Base-by-base conservation (phyloP, 1,140 invertebrate genomes). In the Condylostylus longicornis region DNA sequence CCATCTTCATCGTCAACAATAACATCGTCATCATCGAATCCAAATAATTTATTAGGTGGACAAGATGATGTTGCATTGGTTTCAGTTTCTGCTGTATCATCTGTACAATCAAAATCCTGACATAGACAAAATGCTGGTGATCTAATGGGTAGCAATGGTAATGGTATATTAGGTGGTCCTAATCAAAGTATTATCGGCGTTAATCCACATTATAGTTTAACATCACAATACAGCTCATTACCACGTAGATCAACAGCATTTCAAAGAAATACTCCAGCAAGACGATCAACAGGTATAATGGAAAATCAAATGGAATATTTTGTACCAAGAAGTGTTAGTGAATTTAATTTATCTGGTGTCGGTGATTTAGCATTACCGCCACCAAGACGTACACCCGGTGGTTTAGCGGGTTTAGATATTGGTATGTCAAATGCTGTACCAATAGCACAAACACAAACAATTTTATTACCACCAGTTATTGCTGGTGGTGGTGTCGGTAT, bases 241-340 rank as follows among this genome's bases (percentile, higher is more conserved):
- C 58, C 58, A 9, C 46, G 57, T 5, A 45, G 57, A 4, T 29
- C 33, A n/a, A 47, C 51, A 1, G 54, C 51, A 4, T 79, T 79
- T 45, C 72, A 75, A 41, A 66, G 76, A 7, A 72, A 72, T 38
- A 70, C 72, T 4, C 73, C 73, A 10, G 64, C 69, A 14, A 65
- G 76, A 10, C 66, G 77, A 6, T 77, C 74, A 13, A 74, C 71
- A 3, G 71, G 71, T 35, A 64, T 65, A 33, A 49, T 58, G 8
- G 74, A 77, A 33, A 60, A 73, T 19, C 70, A 77, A 35, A 70
- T 82, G 27, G 81, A 84, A 50, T 83, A 84, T 52, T 84, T 83
- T 57, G 79, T 83, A 35, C 81, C 81, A 30, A 66, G 81, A 37
- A 83, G 79, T 61, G 69, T 82, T 18, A 82, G 79, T 53, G 81